These are phyloP conservation scores for Drosophila demipolita DNA, from an alignment of 2,888 invertebrate species.

Conservation along the genomic window DNA sequence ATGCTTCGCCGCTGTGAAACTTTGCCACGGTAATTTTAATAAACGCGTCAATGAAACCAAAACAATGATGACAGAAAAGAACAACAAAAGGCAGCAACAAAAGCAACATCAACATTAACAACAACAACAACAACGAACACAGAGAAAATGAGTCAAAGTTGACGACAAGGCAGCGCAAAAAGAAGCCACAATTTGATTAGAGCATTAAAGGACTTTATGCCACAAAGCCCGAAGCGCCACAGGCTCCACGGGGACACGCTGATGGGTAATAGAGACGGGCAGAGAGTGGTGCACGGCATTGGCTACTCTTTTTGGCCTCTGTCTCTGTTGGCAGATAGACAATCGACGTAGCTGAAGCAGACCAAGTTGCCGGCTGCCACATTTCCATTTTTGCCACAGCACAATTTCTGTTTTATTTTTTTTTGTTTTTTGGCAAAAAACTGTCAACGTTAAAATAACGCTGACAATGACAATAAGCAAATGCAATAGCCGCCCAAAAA, in stretches of 20 bases:
- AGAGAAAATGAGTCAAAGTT: conserved; percentile 45
- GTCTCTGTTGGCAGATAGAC: conserved; percentile 31
- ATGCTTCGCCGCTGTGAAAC: conserved; percentile 45
- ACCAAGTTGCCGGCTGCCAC: conserved; percentile 52
- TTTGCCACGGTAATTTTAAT: conserved; percentile 75
- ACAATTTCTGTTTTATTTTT: neutral
- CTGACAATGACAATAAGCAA: conserved; percentile 78
- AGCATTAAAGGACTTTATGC: conserved; percentile 78
- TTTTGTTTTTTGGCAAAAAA: conserved; percentile 45
- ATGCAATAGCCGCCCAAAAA: conserved; percentile 58
- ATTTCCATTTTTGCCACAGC: conserved; percentile 47
- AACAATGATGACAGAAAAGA: conserved; percentile 71
- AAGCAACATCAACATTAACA: conserved; percentile 32
- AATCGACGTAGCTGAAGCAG: conserved; percentile 31
- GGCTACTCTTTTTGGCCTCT: conserved; percentile 9
- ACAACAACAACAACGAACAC: conserved; percentile 41
- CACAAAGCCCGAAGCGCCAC: conserved; percentile 73
- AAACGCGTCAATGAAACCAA: conserved; percentile 79
- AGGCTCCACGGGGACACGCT: conserved; percentile 39
- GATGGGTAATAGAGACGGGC: neutral
- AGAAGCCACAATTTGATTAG: conserved; percentile 81
- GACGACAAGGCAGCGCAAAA: conserved; percentile 56
- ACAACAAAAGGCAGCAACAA: conserved; percentile 38
- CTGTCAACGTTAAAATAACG: conserved; percentile 79
- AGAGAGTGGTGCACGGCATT: neutral